These are phyloP conservation scores for Austrofundulus limnaeus DNA, from an alignment of 2,113 vertebrate genomes.

Conservation along the genomic window DNA sequence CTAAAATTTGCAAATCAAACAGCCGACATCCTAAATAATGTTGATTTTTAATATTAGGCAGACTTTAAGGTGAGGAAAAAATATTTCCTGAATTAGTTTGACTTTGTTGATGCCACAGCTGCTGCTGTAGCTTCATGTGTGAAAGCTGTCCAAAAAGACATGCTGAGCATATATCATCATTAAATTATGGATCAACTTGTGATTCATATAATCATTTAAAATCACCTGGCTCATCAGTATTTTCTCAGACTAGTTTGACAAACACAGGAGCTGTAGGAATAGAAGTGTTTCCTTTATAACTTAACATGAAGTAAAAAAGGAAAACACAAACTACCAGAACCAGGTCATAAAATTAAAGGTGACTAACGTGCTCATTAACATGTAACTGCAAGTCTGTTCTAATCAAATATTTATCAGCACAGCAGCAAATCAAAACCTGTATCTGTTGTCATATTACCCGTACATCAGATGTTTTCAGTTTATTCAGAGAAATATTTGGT, in stretches of 20 bases:
- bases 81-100: constrained; percentile 36
- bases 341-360: constrained; percentile 9
- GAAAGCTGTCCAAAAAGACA: constrained; percentile 21
- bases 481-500: constrained; percentile 24
- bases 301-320: not conserved
- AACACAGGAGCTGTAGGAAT: not conserved
- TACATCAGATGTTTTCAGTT: constrained; percentile 46
- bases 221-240: not conserved
- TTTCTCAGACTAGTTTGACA: no score
- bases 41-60: constrained; percentile 37
- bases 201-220: not conserved
- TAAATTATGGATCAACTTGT: not conserved
- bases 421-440: constrained; percentile 24
- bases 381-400: constrained; percentile 5
- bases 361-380: not conserved
- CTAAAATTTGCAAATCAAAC: constrained; percentile 5
- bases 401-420: constrained; percentile 49
- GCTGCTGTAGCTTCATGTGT: constrained; percentile 24
- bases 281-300: constrained; percentile 26
- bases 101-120: constrained; percentile 23
- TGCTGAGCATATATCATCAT: no score
- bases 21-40: not conserved
- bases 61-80: no score
- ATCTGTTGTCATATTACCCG: constrained; percentile 35
- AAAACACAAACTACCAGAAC: constrained; percentile 19